These are phyloP conservation scores for Pipistrellus kuhlii DNA, from an alignment of 2,797 vertebrate genomes.

Conservation along the genomic window DNA sequence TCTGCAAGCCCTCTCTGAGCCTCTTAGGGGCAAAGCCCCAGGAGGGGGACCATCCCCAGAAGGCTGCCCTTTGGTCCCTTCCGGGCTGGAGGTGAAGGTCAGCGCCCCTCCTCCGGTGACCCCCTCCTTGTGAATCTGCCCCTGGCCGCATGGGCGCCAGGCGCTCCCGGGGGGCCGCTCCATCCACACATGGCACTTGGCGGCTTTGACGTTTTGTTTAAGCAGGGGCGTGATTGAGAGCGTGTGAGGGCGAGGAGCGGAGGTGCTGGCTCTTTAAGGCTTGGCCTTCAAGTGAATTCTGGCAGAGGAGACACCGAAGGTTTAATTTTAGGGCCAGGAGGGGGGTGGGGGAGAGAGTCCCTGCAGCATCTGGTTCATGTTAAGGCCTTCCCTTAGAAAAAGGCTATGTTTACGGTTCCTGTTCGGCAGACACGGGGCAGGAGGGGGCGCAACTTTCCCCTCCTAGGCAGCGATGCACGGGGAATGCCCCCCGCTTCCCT, in stretches of 20 bases:
- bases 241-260: slow-evolving; percentile 50
- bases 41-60: background rate
- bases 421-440: background rate
- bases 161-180: background rate
- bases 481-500: background rate
- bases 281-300: slow-evolving; percentile 77
- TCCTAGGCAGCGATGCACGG: background rate
- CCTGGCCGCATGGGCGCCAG: background rate
- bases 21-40: background rate
- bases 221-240: slow-evolving; percentile 63
- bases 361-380: slow-evolving; percentile 87
- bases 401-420: slow-evolving; percentile 84
- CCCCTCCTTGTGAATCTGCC: background rate
- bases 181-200: background rate
- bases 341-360: slow-evolving; percentile 82
- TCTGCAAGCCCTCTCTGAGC: fast-evolving
- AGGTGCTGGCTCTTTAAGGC: slow-evolving; percentile 85
- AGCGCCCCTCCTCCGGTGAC: background rate
- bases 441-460: background rate
- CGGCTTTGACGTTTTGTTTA: slow-evolving; percentile 70
- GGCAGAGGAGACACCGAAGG: slow-evolving; percentile 80
- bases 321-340: slow-evolving; percentile 87
- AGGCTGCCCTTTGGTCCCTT: background rate
- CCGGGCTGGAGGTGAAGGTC: background rate
- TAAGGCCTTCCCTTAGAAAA: slow-evolving; percentile 84